A percentile compares a stretch with the other conserved stretches of the same genome.
Evolutionary conservation across 1,140 invertebrate genomes (phyloP).

Genomic region (Calosoma granatense): DNA sequence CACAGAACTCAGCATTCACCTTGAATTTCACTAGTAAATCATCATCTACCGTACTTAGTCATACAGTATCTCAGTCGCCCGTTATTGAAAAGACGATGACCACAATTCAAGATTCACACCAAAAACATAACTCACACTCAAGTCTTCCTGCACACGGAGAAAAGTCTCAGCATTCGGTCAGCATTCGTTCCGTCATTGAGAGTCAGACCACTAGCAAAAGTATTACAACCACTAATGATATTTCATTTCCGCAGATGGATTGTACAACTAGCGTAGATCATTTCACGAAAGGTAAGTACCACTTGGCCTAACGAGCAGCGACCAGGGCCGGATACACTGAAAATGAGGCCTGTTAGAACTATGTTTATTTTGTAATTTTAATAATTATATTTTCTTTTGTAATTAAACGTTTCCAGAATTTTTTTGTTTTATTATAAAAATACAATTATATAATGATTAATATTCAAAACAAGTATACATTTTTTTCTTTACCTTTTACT

Average conservation of each 20-base stretch:
- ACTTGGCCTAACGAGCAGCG: too few species aligned
- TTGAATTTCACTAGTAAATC: background rate
- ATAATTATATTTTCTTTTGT: too few species aligned
- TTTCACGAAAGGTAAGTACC: background rate
- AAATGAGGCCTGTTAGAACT: too few species aligned
- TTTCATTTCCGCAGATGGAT: background rate
- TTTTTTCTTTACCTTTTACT: too few species aligned
- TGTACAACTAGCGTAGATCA: background rate
- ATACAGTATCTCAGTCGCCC: background rate
- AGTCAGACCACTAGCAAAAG: background rate
- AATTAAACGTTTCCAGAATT: too few species aligned
- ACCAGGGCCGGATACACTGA: too few species aligned
- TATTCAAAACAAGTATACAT: too few species aligned
- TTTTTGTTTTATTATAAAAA: too few species aligned
- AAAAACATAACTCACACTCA: background rate
- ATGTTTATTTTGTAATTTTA: too few species aligned
- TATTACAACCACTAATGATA: background rate
- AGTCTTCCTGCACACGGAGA: background rate
- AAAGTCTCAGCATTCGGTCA: background rate
- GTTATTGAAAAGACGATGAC: background rate
- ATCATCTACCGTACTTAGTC: background rate
- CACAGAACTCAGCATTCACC: background rate
- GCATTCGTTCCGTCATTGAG: background rate
- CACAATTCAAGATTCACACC: background rate
- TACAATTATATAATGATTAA: too few species aligned